Evolutionary conservation across 1,140 invertebrate species (phyloP).

Genomic region (Drosophila serrata): DNA sequence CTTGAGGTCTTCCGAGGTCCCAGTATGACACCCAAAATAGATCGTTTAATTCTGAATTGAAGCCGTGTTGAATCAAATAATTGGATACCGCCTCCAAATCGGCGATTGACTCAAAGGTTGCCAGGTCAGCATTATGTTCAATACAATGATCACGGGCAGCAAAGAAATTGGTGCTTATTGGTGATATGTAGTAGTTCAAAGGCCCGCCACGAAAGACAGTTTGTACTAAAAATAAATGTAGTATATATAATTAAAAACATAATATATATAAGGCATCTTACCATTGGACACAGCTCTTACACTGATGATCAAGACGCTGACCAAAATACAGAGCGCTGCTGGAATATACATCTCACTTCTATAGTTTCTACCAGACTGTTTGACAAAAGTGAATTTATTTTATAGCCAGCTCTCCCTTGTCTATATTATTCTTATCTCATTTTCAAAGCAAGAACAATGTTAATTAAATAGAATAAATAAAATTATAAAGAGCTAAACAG

Average conservation of each 20-base stretch:
- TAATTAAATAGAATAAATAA: background rate
- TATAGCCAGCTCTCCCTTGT: background rate
- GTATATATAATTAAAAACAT: background rate
- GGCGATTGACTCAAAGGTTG: background rate
- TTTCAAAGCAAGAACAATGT: background rate
- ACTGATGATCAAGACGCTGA: background rate
- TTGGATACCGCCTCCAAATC: background rate
- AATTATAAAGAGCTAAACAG: background rate
- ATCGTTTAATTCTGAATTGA: background rate
- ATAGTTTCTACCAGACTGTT: background rate
- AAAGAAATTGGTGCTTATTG: background rate
- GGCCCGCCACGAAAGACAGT: background rate
- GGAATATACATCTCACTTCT: background rate
- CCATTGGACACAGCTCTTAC: background rate
- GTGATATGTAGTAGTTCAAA: background rate
- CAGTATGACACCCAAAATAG: slow-evolving; percentile 4
- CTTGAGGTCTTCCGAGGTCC: background rate
- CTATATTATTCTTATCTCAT: background rate
- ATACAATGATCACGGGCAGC: background rate
- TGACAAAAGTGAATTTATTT: background rate
- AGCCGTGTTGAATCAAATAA: background rate
- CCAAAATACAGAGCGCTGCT: background rate
- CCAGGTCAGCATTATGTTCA: background rate
- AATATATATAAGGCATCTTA: background rate
- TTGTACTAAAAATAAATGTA: background rate